A percentile compares a stretch with the other conserved stretches of the same genome.
Evolutionary conservation across 2,888 invertebrate genomes (phyloP).

Genomic region (Oxycera nigricornis): DNA sequence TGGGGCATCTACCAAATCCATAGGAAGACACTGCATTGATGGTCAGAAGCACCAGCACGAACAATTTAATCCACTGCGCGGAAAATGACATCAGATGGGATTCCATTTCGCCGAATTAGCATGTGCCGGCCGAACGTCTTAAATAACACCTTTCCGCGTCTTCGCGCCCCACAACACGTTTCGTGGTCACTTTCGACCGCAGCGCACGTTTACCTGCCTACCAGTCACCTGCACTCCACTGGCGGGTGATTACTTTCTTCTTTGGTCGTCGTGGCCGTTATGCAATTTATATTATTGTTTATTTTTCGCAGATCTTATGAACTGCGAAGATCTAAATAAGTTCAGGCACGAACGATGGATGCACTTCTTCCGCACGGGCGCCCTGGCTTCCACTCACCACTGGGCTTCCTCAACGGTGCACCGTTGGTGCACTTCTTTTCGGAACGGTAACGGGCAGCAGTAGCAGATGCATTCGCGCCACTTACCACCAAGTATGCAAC

Average conservation of each 20-base stretch:
- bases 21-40: slow-evolving; percentile 46
- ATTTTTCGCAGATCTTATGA: not conserved
- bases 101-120: slow-evolving; percentile 35
- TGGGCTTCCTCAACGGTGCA: not conserved
- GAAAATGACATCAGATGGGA: slow-evolving; percentile 9
- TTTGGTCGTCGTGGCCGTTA: not conserved
- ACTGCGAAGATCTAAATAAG: not conserved
- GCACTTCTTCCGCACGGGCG: not conserved
- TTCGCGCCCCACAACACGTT: not conserved
- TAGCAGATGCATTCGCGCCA: not conserved
- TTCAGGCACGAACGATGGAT: not conserved
- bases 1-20: slow-evolving; percentile 74
- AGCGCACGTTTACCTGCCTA: slow-evolving; percentile 1
- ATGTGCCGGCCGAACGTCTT: slow-evolving; percentile 13
- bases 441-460: not conserved
- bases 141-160: slow-evolving; percentile 18
- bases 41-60: not conserved
- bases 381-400: not conserved
- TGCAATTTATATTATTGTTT: slow-evolving; percentile 17
- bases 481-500: not conserved
- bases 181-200: not conserved
- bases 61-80: not conserved
- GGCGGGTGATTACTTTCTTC: not conserved
- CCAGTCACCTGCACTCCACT: slow-evolving; percentile 9
- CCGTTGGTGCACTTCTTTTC: not conserved